Conservation (phyloP, 2,113 vertebrate genomes). For the Stercorarius parasiticus region DNA sequence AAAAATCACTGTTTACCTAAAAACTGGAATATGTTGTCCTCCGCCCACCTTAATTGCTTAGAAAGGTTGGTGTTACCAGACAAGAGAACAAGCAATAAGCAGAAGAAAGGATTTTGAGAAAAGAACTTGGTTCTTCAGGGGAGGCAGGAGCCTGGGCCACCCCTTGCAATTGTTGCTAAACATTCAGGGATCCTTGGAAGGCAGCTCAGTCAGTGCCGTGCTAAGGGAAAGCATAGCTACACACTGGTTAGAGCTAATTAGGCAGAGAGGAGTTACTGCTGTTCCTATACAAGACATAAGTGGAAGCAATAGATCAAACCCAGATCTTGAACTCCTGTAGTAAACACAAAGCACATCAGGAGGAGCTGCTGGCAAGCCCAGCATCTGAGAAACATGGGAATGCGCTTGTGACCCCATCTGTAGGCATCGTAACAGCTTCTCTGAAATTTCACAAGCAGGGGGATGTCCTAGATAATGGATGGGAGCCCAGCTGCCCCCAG, state of each 20-base stretch:
- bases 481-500: constrained; percentile 59
- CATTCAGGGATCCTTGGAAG: neutral
- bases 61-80: neutral
- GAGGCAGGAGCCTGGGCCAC: neutral
- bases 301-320: constrained; percentile 46
- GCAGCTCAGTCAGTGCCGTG: constrained; percentile 4
- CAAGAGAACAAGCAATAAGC: neutral
- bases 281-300: constrained; percentile 5
- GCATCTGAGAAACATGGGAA: constrained; percentile 22
- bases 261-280: constrained; percentile 34
- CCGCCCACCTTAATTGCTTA: neutral
- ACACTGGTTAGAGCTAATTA: constrained; percentile 42
- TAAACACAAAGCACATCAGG: constrained; percentile 51
- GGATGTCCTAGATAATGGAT: constrained; percentile 17
- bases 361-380: constrained; percentile 36
- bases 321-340: constrained; percentile 35
- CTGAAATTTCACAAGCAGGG: constrained; percentile 30
- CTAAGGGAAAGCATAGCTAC: neutral
- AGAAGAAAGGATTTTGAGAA: neutral
- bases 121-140: neutral
- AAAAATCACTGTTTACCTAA: neutral
- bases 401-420: neutral
- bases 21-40: neutral
- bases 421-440: constrained; percentile 41
- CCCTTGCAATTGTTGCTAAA: neutral